Base-by-base conservation (phyloP, 2,113 vertebrate genomes). In the Glaucomys volans region DNA sequence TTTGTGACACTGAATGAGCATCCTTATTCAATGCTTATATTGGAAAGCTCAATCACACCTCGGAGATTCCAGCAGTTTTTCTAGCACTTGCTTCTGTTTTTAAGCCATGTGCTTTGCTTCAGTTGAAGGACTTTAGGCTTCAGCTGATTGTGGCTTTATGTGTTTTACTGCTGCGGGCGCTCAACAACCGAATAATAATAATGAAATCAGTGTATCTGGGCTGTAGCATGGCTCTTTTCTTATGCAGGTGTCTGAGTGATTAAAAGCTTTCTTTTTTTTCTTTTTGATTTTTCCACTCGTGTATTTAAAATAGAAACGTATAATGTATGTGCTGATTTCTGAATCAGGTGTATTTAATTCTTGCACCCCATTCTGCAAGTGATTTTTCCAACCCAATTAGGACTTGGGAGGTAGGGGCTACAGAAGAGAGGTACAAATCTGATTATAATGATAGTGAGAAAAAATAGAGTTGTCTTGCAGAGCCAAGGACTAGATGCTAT, bases 21-120 rank as follows among this genome's bases (percentile, higher is more conserved):
- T 90, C 93, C 81, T 92, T 52, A 64, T 67, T 96, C 94, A 92
- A 8, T 40, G 71, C 87, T 96, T 35, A 90, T 28, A 8, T 74
- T 64, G 1, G 42, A 76, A 83, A 35, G 50, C 72, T 85, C 69
- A 54, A 40, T 83, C 83, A 74, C 71, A 81, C 96, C 93, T 66
- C 42, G 17, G 95, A 87, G 95, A 72, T n/a, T 85, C 74, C 8
- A 0, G 32, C 18, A 1, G 28, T 16, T 76, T 96, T 81, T 74
- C 57, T 66, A 88, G n/a, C 4, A 24, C 75, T 90, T 0, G 5
- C 74, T 80, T 95, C 96, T 64, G 59, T 57, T 74, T 93, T 74
- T 37, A 66, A 94, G 69, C 86, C 42, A 42, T 54, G 71, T 50
- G 66, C 74, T 84, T 74, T 72, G 88, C 87, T 81, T 84, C 87